A percentile compares a stretch with the other conserved stretches of the same genome.
Evolutionary conservation across 2,113 vertebrate species (phyloP).

Genomic region (Lasiurus borealis): DNA sequence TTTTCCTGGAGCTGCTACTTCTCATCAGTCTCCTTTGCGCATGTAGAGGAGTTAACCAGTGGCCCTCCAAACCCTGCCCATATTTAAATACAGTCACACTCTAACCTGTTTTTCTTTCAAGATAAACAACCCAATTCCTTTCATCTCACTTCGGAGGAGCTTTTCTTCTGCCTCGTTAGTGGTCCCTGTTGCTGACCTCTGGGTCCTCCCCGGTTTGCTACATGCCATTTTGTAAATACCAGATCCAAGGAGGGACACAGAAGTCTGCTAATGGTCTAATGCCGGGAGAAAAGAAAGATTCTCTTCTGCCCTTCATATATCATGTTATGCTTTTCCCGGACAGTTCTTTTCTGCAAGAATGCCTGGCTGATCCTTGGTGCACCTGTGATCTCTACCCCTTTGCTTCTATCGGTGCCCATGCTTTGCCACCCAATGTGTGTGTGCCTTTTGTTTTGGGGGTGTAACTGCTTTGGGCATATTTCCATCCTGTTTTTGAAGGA

Average conservation of each 20-base stretch:
- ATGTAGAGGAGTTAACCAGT: background rate
- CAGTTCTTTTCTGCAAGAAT: background rate
- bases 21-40: background rate
- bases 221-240: background rate
- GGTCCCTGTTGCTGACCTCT: background rate
- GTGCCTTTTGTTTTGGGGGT: background rate
- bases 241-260: background rate
- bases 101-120: background rate
- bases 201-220: background rate
- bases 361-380: background rate
- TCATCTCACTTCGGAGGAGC: background rate
- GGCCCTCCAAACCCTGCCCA: background rate
- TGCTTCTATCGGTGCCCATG: background rate
- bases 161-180: constrained; percentile 1
- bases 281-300: background rate
- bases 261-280: background rate
- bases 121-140: background rate
- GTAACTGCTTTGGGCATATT: background rate
- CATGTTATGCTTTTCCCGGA: background rate
- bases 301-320: background rate
- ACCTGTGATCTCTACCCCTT: background rate
- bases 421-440: background rate
- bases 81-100: background rate
- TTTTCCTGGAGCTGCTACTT: background rate
- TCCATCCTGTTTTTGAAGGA: background rate